phyloP scores from a whole-genome alignment of 2,797 vertebrate genomes.

The Microhierax caerulescens region DNA sequence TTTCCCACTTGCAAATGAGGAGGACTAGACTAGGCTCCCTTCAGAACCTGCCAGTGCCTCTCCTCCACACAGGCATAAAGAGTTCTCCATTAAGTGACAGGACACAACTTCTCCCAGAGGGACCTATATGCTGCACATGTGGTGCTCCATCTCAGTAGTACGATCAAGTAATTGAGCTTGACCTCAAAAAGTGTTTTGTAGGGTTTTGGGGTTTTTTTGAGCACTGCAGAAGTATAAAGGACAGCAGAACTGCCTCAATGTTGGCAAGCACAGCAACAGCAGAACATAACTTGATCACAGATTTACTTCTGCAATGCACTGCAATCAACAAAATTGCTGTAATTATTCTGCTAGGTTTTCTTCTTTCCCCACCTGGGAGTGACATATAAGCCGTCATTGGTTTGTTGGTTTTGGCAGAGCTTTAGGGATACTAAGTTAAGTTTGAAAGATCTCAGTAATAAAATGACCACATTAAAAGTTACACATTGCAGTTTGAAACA shows the following conservation, averaged over 20 bases:
- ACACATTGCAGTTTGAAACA: slow-evolving; percentile 12
- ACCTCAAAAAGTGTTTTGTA: not conserved
- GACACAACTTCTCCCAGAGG: not conserved
- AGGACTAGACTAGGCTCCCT: slow-evolving; percentile 2
- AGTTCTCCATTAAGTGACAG: not conserved
- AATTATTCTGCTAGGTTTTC: slow-evolving; percentile 45
- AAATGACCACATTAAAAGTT: slow-evolving; percentile 10
- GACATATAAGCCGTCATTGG: not conserved
- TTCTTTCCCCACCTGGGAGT: slow-evolving; percentile 24
- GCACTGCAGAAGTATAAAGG: not conserved
- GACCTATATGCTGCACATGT: not conserved
- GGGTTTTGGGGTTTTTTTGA: not conserved
- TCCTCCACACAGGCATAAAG: not conserved
- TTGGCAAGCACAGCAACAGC: slow-evolving; percentile 13
- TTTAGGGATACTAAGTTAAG: not conserved
- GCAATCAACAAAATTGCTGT: slow-evolving; percentile 42
- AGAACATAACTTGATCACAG: not conserved
- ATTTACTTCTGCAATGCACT: slow-evolving; percentile 26
- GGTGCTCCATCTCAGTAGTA: not conserved
- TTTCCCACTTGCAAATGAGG: not conserved
- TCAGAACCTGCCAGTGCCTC: not conserved
- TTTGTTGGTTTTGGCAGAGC: slow-evolving; percentile 33
- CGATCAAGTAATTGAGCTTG: not conserved
- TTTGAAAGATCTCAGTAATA: slow-evolving; percentile 32
- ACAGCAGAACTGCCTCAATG: not conserved